Percentiles rank a stretch among this genome's conserved stretches.
Conservation (phyloP, 2,113 vertebrate species). For the Megalops atlanticus region DNA sequence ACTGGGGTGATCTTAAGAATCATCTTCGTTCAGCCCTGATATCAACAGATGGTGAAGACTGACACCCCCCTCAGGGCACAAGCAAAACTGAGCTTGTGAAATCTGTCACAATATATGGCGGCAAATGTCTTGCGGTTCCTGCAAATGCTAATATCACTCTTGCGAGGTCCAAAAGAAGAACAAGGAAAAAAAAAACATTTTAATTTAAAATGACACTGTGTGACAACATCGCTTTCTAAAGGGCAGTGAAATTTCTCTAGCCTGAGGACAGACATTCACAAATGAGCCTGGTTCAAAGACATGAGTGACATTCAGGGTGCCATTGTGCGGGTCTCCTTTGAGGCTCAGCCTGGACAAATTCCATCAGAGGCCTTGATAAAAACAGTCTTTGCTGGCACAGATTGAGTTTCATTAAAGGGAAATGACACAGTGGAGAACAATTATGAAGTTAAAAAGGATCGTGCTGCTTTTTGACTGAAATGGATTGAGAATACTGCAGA, state of each 20-base stretch:
- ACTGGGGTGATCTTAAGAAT: slow-evolving; percentile 50
- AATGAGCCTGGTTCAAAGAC: slow-evolving; percentile 63
- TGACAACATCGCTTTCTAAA: slow-evolving; percentile 63
- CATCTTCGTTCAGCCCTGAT: slow-evolving; percentile 54
- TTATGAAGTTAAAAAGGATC: slow-evolving; percentile 46
- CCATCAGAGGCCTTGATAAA: slow-evolving; percentile 52
- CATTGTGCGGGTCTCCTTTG: slow-evolving; percentile 55
- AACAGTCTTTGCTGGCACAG: slow-evolving; percentile 49
- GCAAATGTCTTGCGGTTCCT: slow-evolving; percentile 62
- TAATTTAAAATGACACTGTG: slow-evolving; percentile 68
- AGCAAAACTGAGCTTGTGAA: slow-evolving; percentile 66
- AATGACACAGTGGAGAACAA: slow-evolving; percentile 17
- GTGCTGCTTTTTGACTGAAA: slow-evolving; percentile 28
- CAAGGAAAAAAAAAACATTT: neutral
- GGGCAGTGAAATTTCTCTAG: slow-evolving; percentile 60
- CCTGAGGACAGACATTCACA: slow-evolving; percentile 61
- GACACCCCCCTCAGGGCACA: slow-evolving; percentile 54
- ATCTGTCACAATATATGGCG: slow-evolving; percentile 69
- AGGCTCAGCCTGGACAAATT: slow-evolving; percentile 53
- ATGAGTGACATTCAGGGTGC: slow-evolving; percentile 64
- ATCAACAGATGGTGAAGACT: slow-evolving; percentile 69
- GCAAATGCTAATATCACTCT: slow-evolving; percentile 18
- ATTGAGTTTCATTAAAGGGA: slow-evolving; percentile 50
- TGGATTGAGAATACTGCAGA: slow-evolving; percentile 43
- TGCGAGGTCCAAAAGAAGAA: slow-evolving; percentile 17